A percentile compares a stretch with the other conserved stretches of the same genome.
phyloP scores from a whole-genome alignment of 1,140 invertebrate genomes.

The Bombus cullumanus region DNA sequence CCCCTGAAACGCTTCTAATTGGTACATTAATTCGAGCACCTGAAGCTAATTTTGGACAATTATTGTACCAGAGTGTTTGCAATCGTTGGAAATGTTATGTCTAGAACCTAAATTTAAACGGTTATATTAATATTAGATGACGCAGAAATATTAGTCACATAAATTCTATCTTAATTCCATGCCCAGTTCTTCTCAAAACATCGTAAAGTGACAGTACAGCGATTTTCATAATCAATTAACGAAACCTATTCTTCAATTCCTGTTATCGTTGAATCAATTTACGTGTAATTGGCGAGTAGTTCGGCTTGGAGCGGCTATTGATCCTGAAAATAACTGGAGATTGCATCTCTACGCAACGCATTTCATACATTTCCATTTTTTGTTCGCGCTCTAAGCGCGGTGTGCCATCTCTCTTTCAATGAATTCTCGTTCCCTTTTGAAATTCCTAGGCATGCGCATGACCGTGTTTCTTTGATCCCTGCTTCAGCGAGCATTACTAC shows the following conservation, averaged over 20 bases:
- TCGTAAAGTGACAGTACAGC: too few relatives aligned
- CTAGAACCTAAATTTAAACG: not conserved
- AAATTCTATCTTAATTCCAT: too few relatives aligned
- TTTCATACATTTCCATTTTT: not conserved
- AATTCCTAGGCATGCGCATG: slow-evolving; percentile 29
- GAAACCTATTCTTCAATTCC: too few relatives aligned
- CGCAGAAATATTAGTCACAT: too few relatives aligned
- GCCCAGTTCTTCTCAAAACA: too few relatives aligned
- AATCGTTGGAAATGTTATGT: not conserved
- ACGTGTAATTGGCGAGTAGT: too few relatives aligned
- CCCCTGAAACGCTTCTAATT: slow-evolving; percentile 24
- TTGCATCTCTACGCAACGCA: not conserved
- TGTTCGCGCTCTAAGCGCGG: not conserved
- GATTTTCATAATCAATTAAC: too few relatives aligned
- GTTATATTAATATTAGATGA: too few relatives aligned
- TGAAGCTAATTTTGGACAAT: not conserved
- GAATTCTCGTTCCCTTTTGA: slow-evolving; percentile 40
- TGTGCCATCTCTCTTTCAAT: slow-evolving; percentile 28
- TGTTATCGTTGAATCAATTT: too few relatives aligned
- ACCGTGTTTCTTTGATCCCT: slow-evolving; percentile 45
- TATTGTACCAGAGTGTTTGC: not conserved
- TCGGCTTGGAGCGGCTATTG: not conserved
- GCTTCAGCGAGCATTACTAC: slow-evolving; percentile 44
- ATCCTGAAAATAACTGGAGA: not conserved
- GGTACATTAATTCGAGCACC: not conserved